phyloP scores from a whole-genome alignment of 2,113 vertebrate genomes.

The Albula glossodonta region DNA sequence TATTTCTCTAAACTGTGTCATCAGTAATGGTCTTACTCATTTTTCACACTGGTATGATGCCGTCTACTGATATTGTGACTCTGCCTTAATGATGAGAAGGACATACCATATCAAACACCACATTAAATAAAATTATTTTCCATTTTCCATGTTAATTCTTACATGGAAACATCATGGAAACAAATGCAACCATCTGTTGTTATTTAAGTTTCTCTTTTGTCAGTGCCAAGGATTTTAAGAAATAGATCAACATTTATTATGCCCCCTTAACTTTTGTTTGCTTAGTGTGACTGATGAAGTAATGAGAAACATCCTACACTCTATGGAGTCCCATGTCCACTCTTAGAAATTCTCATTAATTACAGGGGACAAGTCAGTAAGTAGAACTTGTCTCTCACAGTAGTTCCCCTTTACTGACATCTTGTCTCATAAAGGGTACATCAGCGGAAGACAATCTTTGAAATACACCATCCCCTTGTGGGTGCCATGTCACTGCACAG shows the following conservation, averaged over 20 bases:
- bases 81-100: neutral
- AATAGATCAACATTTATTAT: neutral
- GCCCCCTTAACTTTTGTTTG: neutral
- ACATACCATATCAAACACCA: neutral
- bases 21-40: neutral
- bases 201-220: neutral
- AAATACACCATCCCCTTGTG: conserved; percentile 39
- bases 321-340: neutral
- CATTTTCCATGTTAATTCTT: neutral
- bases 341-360: neutral
- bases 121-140: neutral
- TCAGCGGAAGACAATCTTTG: conserved; percentile 5
- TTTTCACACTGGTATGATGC: neutral
- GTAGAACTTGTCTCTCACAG: neutral
- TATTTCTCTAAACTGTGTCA: conserved; percentile 32
- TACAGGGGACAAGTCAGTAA: neutral
- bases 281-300: neutral
- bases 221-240: neutral
- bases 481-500: conserved; percentile 49
- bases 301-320: neutral
- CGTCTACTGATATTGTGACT: neutral
- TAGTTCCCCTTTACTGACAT: neutral
- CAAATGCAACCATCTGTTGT: neutral
- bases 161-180: neutral
- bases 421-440: neutral